Evolutionary conservation across 2,113 vertebrate genomes (phyloP).

Genomic region (Turdus rufiventris): DNA sequence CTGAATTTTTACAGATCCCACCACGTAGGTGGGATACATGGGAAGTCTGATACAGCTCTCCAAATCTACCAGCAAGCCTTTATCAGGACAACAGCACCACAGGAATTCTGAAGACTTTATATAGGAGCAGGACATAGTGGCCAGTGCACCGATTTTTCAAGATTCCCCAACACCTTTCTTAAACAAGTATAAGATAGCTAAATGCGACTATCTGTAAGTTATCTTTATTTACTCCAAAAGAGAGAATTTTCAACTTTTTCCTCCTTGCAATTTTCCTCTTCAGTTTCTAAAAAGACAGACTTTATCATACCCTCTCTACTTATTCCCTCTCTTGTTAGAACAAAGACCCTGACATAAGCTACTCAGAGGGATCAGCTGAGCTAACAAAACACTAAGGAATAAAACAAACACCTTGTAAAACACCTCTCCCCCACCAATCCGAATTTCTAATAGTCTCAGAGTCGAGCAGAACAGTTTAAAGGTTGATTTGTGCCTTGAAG

Average conservation of each 20-base stretch:
- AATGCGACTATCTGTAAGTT: neutral
- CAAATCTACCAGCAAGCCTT: neutral
- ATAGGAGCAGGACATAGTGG: fast-evolving
- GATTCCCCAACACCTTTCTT: neutral
- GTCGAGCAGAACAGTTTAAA: neutral
- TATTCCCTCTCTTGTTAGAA: neutral
- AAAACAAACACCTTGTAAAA: neutral
- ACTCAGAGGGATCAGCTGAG: neutral
- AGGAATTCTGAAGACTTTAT: neutral
- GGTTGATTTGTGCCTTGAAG: neutral
- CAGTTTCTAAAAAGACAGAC: neutral
- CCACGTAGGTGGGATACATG: fast-evolving
- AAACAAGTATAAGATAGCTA: neutral
- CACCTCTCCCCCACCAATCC: no score
- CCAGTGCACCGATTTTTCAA: neutral
- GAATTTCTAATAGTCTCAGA: neutral
- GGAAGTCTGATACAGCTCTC: neutral
- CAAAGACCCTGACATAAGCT: neutral
- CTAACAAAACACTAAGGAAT: neutral
- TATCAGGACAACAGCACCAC: neutral
- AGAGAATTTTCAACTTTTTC: neutral
- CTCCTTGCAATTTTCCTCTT: neutral
- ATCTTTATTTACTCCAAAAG: neutral
- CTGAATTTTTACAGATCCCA: neutral
- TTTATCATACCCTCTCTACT: neutral